Evolutionary conservation across 2,113 vertebrate genomes (phyloP), one percentile per base, ranked within the genome.

Genomic region (Centrocercus urophasianus): DNA sequence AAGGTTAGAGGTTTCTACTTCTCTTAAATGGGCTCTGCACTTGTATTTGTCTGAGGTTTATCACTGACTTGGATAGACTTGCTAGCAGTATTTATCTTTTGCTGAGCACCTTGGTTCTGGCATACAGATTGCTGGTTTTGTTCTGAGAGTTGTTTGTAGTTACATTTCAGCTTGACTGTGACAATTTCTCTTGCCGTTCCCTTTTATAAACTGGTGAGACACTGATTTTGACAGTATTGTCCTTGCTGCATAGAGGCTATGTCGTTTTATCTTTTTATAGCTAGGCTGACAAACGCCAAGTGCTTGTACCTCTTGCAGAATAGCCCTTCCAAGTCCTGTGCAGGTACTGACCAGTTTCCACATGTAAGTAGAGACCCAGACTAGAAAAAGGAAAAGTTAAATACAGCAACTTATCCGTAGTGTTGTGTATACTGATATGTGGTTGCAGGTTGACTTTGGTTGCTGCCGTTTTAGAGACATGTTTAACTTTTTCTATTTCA

Each of bases 311-410:
- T 18, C 67, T 86, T 91, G 60, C 72, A 88, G 45, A 65, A 20
- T 10, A 64, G 56, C 10, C 11, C 10, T 89, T 91, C 59, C 65
- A 60, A 88, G 60, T 43, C 56, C 13, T 80, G 9, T 69, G 7
- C 48, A 85, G 22, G 1, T 61, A 60, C 71, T 45, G 67, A 38
- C 66, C 45, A 19, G 86, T 67, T 79, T 79, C 83, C 24, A 1
- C 30, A 10, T 50, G 66, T 40, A 28, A 47, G 60, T 89, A 80
- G 64, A 12, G 19, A 32, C 32, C 30, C 71, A 18, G 64, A 66
- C 57, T 73, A 48, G 18, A 91, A 66, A 48, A 48, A 64, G 75
- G 75, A 63, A 66, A 93, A 75, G 40, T 64, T 30, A 89, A 67
- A 50, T 70, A 81, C n/a, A 93, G 22, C 85, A 84, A 74, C 8